Percentiles rank a stretch among this genome's conserved stretches.
These are phyloP conservation scores for Chelidonichthys spinosus DNA, from an alignment of 2,797 vertebrate species.

Conservation along the genomic window DNA sequence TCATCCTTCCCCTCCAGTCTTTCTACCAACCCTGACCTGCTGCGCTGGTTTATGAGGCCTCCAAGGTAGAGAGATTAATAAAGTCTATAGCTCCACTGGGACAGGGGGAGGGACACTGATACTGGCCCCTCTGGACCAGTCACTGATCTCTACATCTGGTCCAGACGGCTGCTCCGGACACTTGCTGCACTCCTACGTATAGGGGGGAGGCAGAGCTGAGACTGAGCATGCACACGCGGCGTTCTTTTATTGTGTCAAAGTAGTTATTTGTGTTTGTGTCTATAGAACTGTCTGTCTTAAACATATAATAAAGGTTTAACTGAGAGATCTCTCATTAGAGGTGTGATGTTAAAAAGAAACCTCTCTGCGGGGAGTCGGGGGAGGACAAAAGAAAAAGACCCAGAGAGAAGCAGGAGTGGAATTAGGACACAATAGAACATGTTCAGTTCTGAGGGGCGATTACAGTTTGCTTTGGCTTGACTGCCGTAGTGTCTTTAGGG, in stretches of 20 bases:
- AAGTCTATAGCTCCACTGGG: slow-evolving; percentile 72
- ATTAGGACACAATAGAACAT: slow-evolving; percentile 55
- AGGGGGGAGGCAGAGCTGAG: slow-evolving; percentile 27
- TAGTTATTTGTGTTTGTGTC: slow-evolving; percentile 38
- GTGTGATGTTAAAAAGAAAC: slow-evolving; percentile 55
- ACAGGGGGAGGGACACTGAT: slow-evolving; percentile 65
- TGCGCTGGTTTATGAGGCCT: slow-evolving; percentile 67
- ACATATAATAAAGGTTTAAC: slow-evolving; percentile 35
- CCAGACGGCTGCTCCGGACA: slow-evolving; percentile 69
- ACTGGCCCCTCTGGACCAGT: slow-evolving; percentile 49
- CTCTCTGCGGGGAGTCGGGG: slow-evolving; percentile 28
- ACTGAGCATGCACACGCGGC: slow-evolving; percentile 36
- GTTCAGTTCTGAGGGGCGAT: slow-evolving; percentile 65
- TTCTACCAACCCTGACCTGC: slow-evolving; percentile 52
- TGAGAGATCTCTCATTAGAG: slow-evolving; percentile 34
- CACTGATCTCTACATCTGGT: slow-evolving; percentile 78
- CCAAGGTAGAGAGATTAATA: slow-evolving; percentile 76
- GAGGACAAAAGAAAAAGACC: slow-evolving; percentile 41
- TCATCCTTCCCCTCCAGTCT: slow-evolving; percentile 22
- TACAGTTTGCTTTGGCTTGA: slow-evolving; percentile 72
- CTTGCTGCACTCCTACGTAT: slow-evolving; percentile 67
- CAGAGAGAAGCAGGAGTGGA: slow-evolving; percentile 51
- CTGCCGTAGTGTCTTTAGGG: slow-evolving; percentile 61
- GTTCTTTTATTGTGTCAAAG: slow-evolving; percentile 48
- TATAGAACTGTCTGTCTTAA: slow-evolving; percentile 20